Evolutionary conservation across 2,888 invertebrate genomes (phyloP), one percentile per base, ranked within the genome.

Genomic region (Heliconius cydno): DNA sequence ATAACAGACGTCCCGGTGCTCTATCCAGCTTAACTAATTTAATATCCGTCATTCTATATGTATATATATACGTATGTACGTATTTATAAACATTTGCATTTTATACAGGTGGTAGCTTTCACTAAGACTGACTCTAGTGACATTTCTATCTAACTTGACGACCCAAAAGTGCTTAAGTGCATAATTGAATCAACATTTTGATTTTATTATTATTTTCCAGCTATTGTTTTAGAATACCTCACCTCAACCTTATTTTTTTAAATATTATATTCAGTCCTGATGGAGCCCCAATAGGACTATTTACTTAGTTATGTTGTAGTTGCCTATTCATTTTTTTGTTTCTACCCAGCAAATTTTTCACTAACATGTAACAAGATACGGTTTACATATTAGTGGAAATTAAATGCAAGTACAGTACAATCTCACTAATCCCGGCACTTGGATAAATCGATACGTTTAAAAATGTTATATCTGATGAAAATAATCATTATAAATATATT

Each of bases 361-460:
- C 89, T 91, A 89, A 90, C 88, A 88, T 89, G 86, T 87, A 84
- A 84, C 19, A 77, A 73, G 57, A 10, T 71, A n/a, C 4, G 22
- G 46, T 19, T 46, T 71, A 84, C 85, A 86, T 89, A 88, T 90
- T 89, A 88, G 90, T 89, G 82, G 87, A 87, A 87, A 86, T 85
- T 82, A 84, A 82, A 79, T 75, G 75, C 80, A 76, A 71, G 72
- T 57, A 77, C 76, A n/a, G 9, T 60, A 60, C n/a, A n/a, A 60
- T n/a, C 60, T 60, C n/a, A 60, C 60, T n/a, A 60, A 60, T 60
- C 12, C n/a, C 60, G 60, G 60, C 60, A 60, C 60, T n/a, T 57
- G 15, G 52, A 22, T 57, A 57, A 22, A 57, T 60, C n/a, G 12
- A 60, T 10, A 60, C n/a, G 60, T 60, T 52, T 19, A 52, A 19